Evolutionary conservation across 2,113 vertebrate species (phyloP).

Genomic region (Peromyscus californicus): DNA sequence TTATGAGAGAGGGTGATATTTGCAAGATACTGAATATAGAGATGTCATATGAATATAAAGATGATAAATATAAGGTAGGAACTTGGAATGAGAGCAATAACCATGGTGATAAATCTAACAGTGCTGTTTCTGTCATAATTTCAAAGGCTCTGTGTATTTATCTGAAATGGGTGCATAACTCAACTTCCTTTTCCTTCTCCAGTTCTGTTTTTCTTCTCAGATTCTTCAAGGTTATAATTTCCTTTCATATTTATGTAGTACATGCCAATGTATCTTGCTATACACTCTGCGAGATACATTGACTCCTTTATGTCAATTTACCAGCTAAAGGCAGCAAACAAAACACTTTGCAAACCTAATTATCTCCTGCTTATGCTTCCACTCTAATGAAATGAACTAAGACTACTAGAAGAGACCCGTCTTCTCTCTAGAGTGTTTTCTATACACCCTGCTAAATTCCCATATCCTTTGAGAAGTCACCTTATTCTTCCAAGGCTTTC

Average conservation of each 20-base stretch:
- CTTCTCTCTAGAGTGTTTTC: not conserved
- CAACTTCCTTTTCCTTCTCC: not conserved
- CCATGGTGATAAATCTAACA: slow-evolving; percentile 37
- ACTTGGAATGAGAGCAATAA: slow-evolving; percentile 36
- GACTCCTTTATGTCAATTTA: not conserved
- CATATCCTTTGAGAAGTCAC: not conserved
- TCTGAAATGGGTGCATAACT: not conserved
- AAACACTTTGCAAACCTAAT: not conserved
- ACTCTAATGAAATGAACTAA: slow-evolving; percentile 27
- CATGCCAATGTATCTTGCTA: slow-evolving; percentile 24
- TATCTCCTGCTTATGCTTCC: not conserved
- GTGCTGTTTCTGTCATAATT: slow-evolving; percentile 37
- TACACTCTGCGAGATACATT: slow-evolving; percentile 3
- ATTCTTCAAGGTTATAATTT: slow-evolving; percentile 53
- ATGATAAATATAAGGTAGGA: slow-evolving; percentile 55
- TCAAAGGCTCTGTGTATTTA: slow-evolving; percentile 45
- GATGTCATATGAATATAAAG: slow-evolving; percentile 54
- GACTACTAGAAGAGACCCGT: too few species aligned
- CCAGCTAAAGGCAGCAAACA: not conserved
- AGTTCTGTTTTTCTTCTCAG: not conserved
- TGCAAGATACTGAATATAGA: slow-evolving; percentile 61
- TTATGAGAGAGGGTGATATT: slow-evolving; percentile 39
- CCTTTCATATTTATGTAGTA: slow-evolving; percentile 37
- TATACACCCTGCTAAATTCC: not conserved
- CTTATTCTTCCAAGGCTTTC: not conserved